Evolutionary conservation across 2,113 vertebrate genomes (phyloP), one percentile per base, ranked within the genome.

Genomic region (Crotalus viridis): DNA sequence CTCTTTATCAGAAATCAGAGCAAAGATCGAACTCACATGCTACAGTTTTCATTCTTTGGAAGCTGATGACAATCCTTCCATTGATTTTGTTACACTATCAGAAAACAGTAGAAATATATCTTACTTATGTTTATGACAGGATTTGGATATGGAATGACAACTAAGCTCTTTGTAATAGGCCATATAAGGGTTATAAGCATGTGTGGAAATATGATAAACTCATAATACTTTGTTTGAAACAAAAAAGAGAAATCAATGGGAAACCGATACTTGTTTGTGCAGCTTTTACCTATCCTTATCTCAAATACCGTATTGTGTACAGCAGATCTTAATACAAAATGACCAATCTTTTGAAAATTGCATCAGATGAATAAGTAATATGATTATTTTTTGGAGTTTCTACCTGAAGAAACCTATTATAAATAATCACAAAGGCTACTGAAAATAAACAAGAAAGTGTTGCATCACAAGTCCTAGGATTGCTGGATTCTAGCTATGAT

Each of bases 11-110:
- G n/a, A 54, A 56, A 88, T 85, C 52, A 89, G 3, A 87, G 87
- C 10, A 87, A 52, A 90, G n/a, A 74, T 52, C 33, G 55, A 51
- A 87, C 19, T 93, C 74, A 64, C 22, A 26, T 21, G 43, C 39
- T 74, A 21, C 22, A 91, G 12, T 26, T 55, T 59, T 51, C 55
- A 21, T 17, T 74, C 48, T 81, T 81, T 74, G 39, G 33, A 74
- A 55, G 59, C 55, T 24, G 19, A 55, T 28, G 51, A 22, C 57
- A 92, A 88, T 10, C 22, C 59, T 69, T 51, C 48, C 57, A 69
- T 21, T 88, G n/a, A 52, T 92, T 74, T 92, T 91, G 81, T 85
- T 51, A 93, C 10, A 56, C n/a, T 90, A 93, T 90, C 33, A 90
- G 26, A 87, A 28, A 26, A 87, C 51, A 69, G 15, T 46, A 87